Evolutionary conservation across 2,113 vertebrate genomes (phyloP).

Genomic region (Naja naja): DNA sequence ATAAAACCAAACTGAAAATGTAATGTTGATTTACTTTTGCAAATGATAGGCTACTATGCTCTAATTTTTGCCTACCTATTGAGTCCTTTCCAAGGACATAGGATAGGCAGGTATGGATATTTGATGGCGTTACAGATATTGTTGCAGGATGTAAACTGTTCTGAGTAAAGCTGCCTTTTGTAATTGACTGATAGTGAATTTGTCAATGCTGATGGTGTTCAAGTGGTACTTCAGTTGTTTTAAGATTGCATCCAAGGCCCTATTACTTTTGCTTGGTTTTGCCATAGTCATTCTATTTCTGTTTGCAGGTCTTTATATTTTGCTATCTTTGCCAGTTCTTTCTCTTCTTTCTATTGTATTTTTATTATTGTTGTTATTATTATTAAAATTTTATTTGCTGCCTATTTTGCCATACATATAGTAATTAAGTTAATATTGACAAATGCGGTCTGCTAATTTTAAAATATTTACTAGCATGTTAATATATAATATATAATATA

Average conservation of each 20-base stretch:
- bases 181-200: neutral
- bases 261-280: neutral
- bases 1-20: neutral
- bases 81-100: neutral
- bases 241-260: neutral
- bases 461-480: neutral
- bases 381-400: neutral
- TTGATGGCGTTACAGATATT: neutral
- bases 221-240: neutral
- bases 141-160: neutral
- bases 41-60: neutral
- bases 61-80: neutral
- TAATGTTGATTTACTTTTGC: neutral
- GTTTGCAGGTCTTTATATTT: neutral
- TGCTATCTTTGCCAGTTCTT: neutral
- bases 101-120: neutral
- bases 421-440: neutral
- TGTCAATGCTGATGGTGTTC: neutral
- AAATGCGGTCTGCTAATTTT: neutral
- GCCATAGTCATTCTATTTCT: neutral
- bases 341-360: neutral
- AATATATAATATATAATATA: neutral
- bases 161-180: neutral
- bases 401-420: neutral
- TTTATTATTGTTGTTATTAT: neutral